These are phyloP conservation scores for Junco hyemalis DNA, from an alignment of 2,113 vertebrate species.

Conservation along the genomic window DNA sequence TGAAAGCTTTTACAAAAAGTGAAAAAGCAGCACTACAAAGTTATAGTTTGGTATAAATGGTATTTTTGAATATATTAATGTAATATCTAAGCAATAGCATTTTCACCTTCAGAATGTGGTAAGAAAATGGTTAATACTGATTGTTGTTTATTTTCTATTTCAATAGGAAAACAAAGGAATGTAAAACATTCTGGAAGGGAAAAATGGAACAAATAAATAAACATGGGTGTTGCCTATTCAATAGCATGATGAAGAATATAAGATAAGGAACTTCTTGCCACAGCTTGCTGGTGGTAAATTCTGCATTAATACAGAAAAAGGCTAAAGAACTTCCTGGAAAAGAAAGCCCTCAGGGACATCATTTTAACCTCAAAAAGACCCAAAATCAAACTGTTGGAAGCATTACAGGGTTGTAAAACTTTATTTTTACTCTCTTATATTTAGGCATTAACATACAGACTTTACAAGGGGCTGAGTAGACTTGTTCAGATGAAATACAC, in stretches of 20 bases:
- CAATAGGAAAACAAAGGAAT: background rate
- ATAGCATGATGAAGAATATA: background rate
- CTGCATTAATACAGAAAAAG: background rate
- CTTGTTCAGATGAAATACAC: background rate
- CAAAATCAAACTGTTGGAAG: background rate
- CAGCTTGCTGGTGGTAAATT: background rate
- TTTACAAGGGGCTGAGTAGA: background rate
- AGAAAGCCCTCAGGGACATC: accelerated
- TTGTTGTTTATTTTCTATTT: background rate
- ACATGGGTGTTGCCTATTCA: background rate
- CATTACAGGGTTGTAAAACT: background rate
- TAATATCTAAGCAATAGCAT: background rate
- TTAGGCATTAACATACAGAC: background rate
- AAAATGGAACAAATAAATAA: background rate
- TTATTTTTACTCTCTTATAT: background rate
- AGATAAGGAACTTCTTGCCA: background rate
- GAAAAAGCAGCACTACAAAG: background rate
- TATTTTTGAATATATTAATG: background rate
- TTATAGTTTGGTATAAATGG: background rate
- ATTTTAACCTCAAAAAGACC: background rate
- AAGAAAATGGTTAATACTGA: background rate
- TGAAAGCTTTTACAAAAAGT: background rate
- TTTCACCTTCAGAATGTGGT: background rate
- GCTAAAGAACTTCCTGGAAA: background rate
- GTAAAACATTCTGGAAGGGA: background rate